Evolutionary conservation across 2,113 vertebrate genomes (phyloP).

Genomic region (Camelus bactrianus): DNA sequence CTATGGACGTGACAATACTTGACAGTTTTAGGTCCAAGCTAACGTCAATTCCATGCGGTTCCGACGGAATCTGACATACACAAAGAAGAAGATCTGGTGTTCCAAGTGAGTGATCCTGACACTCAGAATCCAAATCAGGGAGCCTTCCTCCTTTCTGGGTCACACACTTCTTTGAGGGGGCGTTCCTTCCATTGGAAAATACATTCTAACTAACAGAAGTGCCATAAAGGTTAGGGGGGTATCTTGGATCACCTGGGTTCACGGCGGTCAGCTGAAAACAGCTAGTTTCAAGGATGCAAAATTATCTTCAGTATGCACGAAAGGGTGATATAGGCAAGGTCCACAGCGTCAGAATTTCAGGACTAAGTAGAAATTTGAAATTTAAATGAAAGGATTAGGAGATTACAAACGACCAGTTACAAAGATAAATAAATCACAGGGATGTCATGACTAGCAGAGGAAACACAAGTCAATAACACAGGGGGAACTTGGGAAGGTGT

Average conservation of each 20-base stretch:
- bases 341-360: rapidly evolving
- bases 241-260: rapidly evolving
- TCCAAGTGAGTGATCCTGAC: not conserved
- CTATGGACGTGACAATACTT: not conserved
- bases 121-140: not conserved
- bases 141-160: not conserved
- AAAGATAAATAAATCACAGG: not conserved
- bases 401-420: not conserved
- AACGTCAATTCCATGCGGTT: too few species aligned
- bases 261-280: rapidly evolving
- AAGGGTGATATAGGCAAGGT: not conserved
- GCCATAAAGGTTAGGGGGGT: rapidly evolving
- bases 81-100: not conserved
- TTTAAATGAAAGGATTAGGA: not conserved
- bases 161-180: not conserved
- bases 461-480: not conserved
- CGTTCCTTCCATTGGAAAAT: not conserved
- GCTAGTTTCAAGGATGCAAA: not conserved
- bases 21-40: not conserved
- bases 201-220: not conserved
- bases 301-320: too few species aligned
- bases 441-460: not conserved
- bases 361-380: not conserved
- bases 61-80: rapidly evolving
- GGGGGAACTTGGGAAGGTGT: rapidly evolving